Percentiles rank a stretch among this genome's conserved stretches.
Evolutionary conservation across 2,888 invertebrate species (phyloP).

Genomic region (Caenorhabditis japonica): DNA sequence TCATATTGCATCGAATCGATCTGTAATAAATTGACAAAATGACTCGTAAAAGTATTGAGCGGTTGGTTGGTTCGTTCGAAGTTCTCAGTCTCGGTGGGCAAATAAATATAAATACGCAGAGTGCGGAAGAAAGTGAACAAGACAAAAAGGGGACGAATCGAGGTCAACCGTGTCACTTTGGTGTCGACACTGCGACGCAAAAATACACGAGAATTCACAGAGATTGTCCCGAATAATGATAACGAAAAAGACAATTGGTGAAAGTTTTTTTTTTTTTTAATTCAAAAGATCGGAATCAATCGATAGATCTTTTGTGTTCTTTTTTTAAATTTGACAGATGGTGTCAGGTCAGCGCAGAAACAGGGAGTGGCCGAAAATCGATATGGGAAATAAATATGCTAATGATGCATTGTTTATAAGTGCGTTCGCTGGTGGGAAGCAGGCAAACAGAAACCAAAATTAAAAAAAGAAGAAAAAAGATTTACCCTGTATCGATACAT

Average conservation of each 20-base stretch:
- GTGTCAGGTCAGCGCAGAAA: neutral
- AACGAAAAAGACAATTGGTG: slow-evolving; percentile 1
- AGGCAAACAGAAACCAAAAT: neutral
- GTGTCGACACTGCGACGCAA: slow-evolving; percentile 47
- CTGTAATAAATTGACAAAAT: slow-evolving; percentile 30
- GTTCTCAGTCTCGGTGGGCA: slow-evolving; percentile 27
- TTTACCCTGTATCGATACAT: slow-evolving; percentile 29
- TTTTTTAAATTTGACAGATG: neutral
- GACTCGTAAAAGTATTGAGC: slow-evolving; percentile 20
- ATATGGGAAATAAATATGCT: slow-evolving; percentile 3
- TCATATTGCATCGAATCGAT: slow-evolving; percentile 54
- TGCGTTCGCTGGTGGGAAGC: neutral
- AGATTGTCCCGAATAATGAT: slow-evolving; percentile 11
- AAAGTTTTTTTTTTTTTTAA: no score
- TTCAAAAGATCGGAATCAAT: slow-evolving; percentile 4
- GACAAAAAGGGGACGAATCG: slow-evolving; percentile 21
- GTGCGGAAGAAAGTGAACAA: slow-evolving; percentile 1
- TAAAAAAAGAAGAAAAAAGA: neutral
- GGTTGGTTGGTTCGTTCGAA: no score
- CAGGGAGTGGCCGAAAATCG: no score
- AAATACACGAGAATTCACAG: slow-evolving; percentile 25
- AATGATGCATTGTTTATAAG: neutral
- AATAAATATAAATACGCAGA: slow-evolving; percentile 23
- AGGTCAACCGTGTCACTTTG: slow-evolving; percentile 52
- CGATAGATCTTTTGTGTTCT: slow-evolving; percentile 2